Conservation (phyloP, 2,113 vertebrate genomes). For the Nettapus auritus region DNA sequence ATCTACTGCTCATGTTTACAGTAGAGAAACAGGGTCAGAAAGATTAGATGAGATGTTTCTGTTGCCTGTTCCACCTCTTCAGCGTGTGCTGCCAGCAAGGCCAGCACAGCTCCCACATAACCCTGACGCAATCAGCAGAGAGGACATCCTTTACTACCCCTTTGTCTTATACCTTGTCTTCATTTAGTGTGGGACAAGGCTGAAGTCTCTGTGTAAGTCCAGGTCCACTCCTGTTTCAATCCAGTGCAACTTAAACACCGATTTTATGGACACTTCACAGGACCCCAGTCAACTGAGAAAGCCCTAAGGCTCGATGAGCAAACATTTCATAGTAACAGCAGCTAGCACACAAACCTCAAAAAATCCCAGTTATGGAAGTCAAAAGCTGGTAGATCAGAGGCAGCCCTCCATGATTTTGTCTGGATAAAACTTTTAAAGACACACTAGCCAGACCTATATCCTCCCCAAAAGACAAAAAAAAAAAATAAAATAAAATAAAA, state of each 20-base stretch:
- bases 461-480: not conserved
- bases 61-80: not conserved
- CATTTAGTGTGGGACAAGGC: rapidly evolving
- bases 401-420: not conserved
- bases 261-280: not conserved
- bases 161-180: not conserved
- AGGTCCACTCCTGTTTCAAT: not conserved
- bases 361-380: not conserved
- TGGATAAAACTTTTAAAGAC: not conserved
- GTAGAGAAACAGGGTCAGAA: not conserved
- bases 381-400: not conserved
- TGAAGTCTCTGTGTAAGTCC: rapidly evolving
- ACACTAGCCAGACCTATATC: too few species aligned
- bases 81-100: rapidly evolving
- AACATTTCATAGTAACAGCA: not conserved
- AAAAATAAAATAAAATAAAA: too few species aligned
- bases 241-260: not conserved
- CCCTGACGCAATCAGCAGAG: rapidly evolving
- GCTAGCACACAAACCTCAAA: not conserved
- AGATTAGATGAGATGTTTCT: not conserved
- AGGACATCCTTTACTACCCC: not conserved
- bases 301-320: not conserved
- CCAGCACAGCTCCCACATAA: not conserved
- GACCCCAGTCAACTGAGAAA: not conserved
- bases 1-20: not conserved